Conservation (phyloP, 92 coral and sea anemone species). For the Phenganax subtilis region DNA sequence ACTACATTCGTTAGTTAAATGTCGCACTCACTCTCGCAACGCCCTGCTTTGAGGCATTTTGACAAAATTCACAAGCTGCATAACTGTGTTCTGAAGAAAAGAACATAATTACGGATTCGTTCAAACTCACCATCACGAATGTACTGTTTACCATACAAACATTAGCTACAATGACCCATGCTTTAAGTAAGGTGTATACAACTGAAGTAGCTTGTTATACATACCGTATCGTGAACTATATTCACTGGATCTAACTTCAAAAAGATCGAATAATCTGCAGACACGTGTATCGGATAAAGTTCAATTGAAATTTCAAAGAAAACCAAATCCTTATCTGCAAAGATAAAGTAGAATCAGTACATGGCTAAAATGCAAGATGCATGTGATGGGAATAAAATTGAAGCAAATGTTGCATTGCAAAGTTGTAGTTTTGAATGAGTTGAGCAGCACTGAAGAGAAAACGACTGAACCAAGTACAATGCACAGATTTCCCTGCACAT, state of each 20-base stretch:
- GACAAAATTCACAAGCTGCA: constrained; percentile 65
- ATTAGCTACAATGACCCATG: no score
- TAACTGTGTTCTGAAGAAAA: constrained; percentile 68
- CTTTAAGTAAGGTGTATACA: neutral
- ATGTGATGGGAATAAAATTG: neutral
- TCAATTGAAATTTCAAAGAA: constrained; percentile 66
- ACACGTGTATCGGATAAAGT: constrained; percentile 59
- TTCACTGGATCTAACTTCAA: constrained; percentile 82
- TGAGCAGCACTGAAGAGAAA: no score
- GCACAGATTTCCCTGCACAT: no score
- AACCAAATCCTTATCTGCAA: constrained; percentile 53
- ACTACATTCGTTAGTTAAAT: neutral
- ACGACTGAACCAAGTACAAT: no score
- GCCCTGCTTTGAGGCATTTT: constrained; percentile 71
- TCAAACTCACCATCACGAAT: no score
- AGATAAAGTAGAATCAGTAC: neutral
- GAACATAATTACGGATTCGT: neutral
- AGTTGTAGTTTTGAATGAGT: no score
- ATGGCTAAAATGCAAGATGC: neutral
- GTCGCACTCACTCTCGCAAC: constrained; percentile 72
- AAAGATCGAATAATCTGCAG: constrained; percentile 70
- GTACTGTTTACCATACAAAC: no score
- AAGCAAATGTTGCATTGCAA: no score
- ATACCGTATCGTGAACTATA: constrained; percentile 68
- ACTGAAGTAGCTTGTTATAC: neutral